Evolutionary conservation across 2,113 vertebrate species (phyloP).

Genomic region (Meleagris gallopavo): DNA sequence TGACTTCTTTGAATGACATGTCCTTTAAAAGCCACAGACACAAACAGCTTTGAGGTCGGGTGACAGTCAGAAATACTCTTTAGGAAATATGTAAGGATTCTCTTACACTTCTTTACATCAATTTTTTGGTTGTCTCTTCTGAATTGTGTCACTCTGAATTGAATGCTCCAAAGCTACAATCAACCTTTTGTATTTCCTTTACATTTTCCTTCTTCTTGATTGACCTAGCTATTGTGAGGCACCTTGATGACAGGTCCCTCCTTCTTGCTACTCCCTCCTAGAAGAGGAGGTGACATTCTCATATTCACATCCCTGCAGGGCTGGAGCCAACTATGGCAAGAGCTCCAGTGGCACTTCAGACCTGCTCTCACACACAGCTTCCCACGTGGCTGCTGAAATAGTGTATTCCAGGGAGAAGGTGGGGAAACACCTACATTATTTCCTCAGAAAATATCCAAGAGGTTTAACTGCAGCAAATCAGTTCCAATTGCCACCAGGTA

Average conservation of each 20-base stretch:
- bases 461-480: neutral
- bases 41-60: neutral
- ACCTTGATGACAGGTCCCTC: neutral
- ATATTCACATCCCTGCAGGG: fast-evolving
- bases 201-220: neutral
- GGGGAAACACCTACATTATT: neutral
- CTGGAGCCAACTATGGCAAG: neutral
- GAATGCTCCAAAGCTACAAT: neutral
- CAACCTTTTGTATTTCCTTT: neutral
- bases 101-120: neutral
- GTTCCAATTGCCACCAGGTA: neutral
- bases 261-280: neutral
- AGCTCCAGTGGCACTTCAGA: neutral
- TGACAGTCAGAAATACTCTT: neutral
- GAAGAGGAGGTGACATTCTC: fast-evolving
- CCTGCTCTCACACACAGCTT: neutral
- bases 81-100: neutral
- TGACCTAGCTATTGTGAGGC: neutral
- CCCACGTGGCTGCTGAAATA: neutral
- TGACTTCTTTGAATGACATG: neutral
- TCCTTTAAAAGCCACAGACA: neutral
- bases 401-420: fast-evolving
- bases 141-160: neutral
- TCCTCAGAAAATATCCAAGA: neutral
- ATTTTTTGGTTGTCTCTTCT: neutral